phyloP scores from a whole-genome alignment of 2,113 vertebrate genomes.

The Dunckerocampus dactyliophorus region DNA sequence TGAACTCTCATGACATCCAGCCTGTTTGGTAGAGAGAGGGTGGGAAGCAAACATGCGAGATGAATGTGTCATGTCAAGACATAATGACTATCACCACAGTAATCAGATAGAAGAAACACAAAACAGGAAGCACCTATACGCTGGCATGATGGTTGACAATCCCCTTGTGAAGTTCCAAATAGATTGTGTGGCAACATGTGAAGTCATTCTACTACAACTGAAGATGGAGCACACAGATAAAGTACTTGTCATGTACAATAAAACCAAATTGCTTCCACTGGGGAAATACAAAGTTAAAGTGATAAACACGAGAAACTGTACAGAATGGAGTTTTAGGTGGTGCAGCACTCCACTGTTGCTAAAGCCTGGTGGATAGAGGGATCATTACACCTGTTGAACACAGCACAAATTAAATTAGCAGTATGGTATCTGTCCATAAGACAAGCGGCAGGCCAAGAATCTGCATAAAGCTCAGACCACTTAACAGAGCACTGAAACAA shows the following conservation, averaged over 20 bases:
- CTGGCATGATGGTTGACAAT: not conserved
- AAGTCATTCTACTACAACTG: not conserved
- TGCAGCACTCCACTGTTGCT: not conserved
- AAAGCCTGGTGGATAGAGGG: too few relatives aligned
- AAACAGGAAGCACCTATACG: not conserved
- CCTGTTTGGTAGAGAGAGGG: too few relatives aligned
- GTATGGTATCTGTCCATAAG: slow-evolving; percentile 8
- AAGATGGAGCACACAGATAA: not conserved
- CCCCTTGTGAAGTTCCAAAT: not conserved
- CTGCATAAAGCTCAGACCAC: slow-evolving; percentile 17
- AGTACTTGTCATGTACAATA: not conserved
- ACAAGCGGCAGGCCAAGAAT: slow-evolving; percentile 2
- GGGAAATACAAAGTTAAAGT: not conserved
- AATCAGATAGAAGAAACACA: not conserved
- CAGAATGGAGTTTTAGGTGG: slow-evolving; percentile 17
- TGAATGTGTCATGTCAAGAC: too few relatives aligned
- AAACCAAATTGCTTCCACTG: not conserved
- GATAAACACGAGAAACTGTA: slow-evolving; percentile 6
- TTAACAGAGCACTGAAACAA: slow-evolving; percentile 19
- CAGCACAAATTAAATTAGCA: not conserved
- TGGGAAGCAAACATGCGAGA: too few relatives aligned
- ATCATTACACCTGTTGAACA: too few relatives aligned
- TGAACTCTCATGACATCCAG: too few relatives aligned
- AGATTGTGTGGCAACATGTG: not conserved
- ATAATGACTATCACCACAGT: too few relatives aligned